Conservation (phyloP, 2,797 vertebrate genomes). For the Sebastes kiyomatsui region DNA sequence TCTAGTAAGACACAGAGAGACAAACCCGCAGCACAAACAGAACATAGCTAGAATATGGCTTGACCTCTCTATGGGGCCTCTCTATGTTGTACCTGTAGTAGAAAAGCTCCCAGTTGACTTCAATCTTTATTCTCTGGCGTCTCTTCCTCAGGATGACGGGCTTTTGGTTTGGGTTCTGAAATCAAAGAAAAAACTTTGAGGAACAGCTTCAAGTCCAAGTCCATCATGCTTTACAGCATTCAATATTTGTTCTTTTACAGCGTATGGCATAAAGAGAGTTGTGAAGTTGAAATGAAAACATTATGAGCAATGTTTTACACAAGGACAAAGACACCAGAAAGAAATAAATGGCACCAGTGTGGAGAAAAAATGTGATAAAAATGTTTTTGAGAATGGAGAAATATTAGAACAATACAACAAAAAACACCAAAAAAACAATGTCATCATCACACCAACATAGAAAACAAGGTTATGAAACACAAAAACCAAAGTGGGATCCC, state of each 20-base stretch:
- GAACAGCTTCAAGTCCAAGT: background rate
- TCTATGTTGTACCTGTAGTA: slow-evolving; percentile 90
- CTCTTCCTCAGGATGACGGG: slow-evolving; percentile 98
- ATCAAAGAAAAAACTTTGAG: slow-evolving; percentile 26
- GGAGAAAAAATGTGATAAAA: slow-evolving; percentile 5
- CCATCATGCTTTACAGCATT: background rate
- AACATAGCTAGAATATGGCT: background rate
- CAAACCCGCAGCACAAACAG: background rate
- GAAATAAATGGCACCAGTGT: background rate
- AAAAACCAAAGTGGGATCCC: slow-evolving; percentile 56
- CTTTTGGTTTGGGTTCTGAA: slow-evolving; percentile 95
- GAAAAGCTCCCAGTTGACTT: slow-evolving; percentile 99
- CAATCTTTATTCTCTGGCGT: slow-evolving; percentile 98
- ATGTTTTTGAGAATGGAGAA: slow-evolving; percentile 4
- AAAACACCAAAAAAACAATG: background rate
- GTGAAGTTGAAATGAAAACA: slow-evolving; percentile 11
- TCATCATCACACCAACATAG: background rate
- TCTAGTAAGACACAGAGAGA: background rate
- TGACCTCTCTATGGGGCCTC: background rate
- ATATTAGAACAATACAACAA: slow-evolving; percentile 6
- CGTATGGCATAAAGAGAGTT: background rate
- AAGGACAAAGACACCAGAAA: slow-evolving; percentile 5
- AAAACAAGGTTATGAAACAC: slow-evolving; percentile 11
- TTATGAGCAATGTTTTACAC: slow-evolving; percentile 12
- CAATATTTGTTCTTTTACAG: background rate